phyloP scores from a whole-genome alignment of 2,888 invertebrate species.

The Syritta pipiens region DNA sequence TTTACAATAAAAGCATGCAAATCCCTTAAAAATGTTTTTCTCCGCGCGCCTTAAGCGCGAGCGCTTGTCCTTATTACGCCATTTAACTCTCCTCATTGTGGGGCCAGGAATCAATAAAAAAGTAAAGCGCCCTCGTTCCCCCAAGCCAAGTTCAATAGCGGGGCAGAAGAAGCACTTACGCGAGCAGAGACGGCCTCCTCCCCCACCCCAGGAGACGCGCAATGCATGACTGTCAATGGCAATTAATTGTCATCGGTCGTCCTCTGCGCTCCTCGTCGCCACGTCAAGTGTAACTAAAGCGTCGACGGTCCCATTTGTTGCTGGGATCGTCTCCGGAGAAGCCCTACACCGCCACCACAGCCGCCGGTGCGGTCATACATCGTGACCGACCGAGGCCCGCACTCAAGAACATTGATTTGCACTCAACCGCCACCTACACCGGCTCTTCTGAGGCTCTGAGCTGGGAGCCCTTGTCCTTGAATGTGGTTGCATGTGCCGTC shows the following conservation, averaged over 20 bases:
- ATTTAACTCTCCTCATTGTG: conserved; percentile 47
- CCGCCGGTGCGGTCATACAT: conserved; percentile 10
- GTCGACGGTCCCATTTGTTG: conserved; percentile 51
- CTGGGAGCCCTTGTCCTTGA: conserved; percentile 44
- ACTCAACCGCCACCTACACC: conserved; percentile 56
- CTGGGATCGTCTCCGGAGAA: conserved; percentile 10
- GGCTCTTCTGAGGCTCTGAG: conserved; percentile 4
- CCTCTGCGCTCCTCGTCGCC: no score
- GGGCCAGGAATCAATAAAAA: conserved; percentile 44
- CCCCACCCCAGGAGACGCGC: no score
- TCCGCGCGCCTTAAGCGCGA: conserved; percentile 15
- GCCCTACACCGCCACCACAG: neutral
- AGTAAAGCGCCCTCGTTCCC: conserved; percentile 14
- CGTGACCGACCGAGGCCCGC: neutral
- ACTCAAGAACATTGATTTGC: conserved; percentile 64
- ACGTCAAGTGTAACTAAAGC: conserved; percentile 17
- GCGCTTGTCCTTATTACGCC: conserved; percentile 54
- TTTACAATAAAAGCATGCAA: conserved; percentile 55
- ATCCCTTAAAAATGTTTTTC: conserved; percentile 27
- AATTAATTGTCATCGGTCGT: conserved; percentile 40
- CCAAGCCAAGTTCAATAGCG: conserved; percentile 4
- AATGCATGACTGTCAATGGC: conserved; percentile 53
- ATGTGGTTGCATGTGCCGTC: conserved; percentile 16
- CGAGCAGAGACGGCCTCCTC: neutral
- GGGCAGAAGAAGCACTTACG: conserved; percentile 19